phyloP scores from a whole-genome alignment of 1,140 invertebrate species.

The Drosophila parvula region DNA sequence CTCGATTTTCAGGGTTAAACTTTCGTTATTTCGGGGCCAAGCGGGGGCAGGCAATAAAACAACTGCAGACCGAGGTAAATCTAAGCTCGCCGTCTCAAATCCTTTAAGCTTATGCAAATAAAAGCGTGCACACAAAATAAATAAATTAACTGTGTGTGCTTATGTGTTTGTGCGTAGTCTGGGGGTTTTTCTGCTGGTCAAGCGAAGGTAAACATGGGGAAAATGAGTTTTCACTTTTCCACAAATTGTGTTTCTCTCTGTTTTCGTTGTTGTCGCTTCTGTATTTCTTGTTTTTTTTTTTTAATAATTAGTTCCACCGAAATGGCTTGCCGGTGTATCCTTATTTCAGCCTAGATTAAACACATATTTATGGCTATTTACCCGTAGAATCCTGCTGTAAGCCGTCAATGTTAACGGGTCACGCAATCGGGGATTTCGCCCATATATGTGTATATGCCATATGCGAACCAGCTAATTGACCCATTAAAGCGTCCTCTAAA shows the following conservation, averaged over 20 bases:
- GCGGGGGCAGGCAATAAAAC: conserved; percentile 16
- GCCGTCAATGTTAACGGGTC: conserved; percentile 32
- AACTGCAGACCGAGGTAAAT: conserved; percentile 43
- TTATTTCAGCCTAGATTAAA: conserved; percentile 27
- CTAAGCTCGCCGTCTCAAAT: conserved; percentile 37
- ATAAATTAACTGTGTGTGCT: conserved; percentile 44
- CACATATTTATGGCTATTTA: conserved; percentile 31
- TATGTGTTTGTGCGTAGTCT: conserved; percentile 26
- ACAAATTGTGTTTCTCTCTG: conserved; percentile 2
- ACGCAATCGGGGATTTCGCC: conserved; percentile 31
- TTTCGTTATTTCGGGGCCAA: conserved; percentile 26
- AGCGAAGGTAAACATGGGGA: conserved; percentile 37
- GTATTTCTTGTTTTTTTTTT: conserved; percentile 16
- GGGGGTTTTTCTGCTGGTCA: conserved; percentile 38
- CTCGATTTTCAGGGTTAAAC: conserved; percentile 18
- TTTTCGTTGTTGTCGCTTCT: not conserved
- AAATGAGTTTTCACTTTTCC: conserved; percentile 40
- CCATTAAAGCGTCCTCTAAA: conserved; percentile 30
- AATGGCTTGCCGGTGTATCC: conserved; percentile 5
- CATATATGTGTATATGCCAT: conserved; percentile 4
- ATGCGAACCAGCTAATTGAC: conserved; percentile 46
- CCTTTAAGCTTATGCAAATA: conserved; percentile 53
- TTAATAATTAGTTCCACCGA: conserved; percentile 32
- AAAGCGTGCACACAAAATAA: conserved; percentile 48
- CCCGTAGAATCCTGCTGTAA: not conserved